Evolutionary conservation across 37 sponge, comb jelly and placozoan genomes (phyloP).

Genomic region (Tethya wilhelma): DNA sequence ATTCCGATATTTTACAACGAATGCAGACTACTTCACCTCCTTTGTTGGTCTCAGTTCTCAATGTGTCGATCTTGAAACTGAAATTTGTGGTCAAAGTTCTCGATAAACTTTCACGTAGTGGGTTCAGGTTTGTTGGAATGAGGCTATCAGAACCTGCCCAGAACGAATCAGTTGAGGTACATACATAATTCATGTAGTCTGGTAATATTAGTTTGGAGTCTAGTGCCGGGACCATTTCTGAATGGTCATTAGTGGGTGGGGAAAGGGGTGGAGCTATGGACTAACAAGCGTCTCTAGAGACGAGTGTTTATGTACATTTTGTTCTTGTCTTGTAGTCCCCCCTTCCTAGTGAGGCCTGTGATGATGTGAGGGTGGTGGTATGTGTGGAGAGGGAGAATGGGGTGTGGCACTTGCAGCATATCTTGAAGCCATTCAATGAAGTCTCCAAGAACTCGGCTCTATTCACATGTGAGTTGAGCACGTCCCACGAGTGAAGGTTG

Average conservation of each 20-base stretch:
- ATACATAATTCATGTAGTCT: too few relatives aligned
- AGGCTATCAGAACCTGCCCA: too few relatives aligned
- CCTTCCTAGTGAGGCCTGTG: constrained; percentile 10
- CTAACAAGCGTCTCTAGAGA: too few relatives aligned
- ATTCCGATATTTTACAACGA: constrained; percentile 30
- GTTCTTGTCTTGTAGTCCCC: too few relatives aligned
- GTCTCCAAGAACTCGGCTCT: not conserved
- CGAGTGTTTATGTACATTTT: too few relatives aligned
- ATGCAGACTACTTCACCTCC: not conserved
- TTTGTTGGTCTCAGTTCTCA: constrained; percentile 36
- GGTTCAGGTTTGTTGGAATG: constrained; percentile 56
- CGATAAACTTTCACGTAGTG: constrained; percentile 44
- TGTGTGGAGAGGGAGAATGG: constrained; percentile 67
- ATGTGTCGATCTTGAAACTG: not conserved
- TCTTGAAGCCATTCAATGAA: constrained; percentile 38
- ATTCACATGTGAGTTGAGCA: constrained; percentile 41
- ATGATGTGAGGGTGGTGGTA: constrained; percentile 32
- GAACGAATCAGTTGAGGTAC: too few relatives aligned
- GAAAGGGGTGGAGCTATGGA: too few relatives aligned
- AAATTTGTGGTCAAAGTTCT: constrained; percentile 43
- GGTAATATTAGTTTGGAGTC: too few relatives aligned
- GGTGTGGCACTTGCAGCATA: constrained; percentile 61
- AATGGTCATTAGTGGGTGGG: too few relatives aligned
- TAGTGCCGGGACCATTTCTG: too few relatives aligned
- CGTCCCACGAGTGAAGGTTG: too few relatives aligned